phyloP scores from a whole-genome alignment of 2,113 vertebrate species.

The Antechinus flavipes region DNA sequence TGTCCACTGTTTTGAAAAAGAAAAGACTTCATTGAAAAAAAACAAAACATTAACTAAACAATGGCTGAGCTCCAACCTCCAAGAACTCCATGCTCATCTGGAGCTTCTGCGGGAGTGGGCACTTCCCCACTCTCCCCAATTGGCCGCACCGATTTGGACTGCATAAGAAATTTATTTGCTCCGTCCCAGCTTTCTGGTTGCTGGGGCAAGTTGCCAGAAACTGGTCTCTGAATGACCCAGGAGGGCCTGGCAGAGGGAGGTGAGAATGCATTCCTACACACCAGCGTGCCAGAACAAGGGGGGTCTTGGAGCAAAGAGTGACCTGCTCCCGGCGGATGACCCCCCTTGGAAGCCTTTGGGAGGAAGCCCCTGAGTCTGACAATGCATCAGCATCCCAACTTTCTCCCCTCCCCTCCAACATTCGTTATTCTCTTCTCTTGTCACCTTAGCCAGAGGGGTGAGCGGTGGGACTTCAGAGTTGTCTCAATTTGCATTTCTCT shows the following conservation, averaged over 20 bases:
- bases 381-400: neutral
- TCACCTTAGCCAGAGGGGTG: neutral
- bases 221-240: too few relatives aligned
- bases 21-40: too few relatives aligned
- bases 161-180: neutral
- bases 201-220: too few relatives aligned
- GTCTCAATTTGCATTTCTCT: constrained; percentile 15
- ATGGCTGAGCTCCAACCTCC: neutral
- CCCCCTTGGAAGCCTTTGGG: neutral
- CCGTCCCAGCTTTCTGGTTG: neutral
- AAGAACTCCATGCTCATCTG: neutral
- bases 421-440: neutral
- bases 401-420: neutral
- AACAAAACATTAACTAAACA: neutral
- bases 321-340: neutral
- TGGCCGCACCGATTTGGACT: neutral
- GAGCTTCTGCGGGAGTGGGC: too few relatives aligned
- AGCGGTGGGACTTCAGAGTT: neutral
- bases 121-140: too few relatives aligned
- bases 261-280: too few relatives aligned
- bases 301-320: neutral
- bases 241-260: neutral
- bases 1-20: too few relatives aligned
- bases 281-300: too few relatives aligned
- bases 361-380: neutral